Percentiles rank a stretch among this genome's conserved stretches.
Evolutionary conservation across 2,797 vertebrate species (phyloP).

Genomic region (Crocodylus rhombifer): DNA sequence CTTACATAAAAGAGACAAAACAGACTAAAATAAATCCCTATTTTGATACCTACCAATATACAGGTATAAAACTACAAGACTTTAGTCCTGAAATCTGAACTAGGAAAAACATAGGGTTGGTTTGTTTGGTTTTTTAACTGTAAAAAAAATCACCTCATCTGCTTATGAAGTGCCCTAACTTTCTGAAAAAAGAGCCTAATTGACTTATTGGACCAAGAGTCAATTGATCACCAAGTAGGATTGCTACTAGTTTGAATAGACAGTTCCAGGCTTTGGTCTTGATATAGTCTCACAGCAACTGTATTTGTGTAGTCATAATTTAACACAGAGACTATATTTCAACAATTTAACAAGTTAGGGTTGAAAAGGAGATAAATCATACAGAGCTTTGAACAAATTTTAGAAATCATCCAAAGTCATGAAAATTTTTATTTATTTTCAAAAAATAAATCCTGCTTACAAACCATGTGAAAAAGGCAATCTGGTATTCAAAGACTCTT

Average conservation of each 20-base stretch:
- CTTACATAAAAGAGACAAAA: not conserved
- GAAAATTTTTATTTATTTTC: not conserved
- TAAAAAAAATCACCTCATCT: not conserved
- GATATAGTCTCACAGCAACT: too few relatives aligned
- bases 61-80: too few relatives aligned
- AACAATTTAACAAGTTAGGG: not conserved
- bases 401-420: not conserved
- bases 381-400: not conserved
- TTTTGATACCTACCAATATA: not conserved
- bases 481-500: not conserved
- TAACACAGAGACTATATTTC: not conserved
- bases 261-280: too few relatives aligned
- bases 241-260: too few relatives aligned
- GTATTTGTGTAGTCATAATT: too few relatives aligned
- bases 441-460: not conserved
- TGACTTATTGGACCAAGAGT: not conserved
- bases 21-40: not conserved
- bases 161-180: not conserved
- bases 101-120: accelerated
- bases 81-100: not conserved
- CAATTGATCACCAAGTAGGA: not conserved
- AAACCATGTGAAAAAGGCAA: not conserved
- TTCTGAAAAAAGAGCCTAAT: not conserved
- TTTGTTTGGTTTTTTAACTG: not conserved
- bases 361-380: not conserved